Evolutionary conservation across 2,888 invertebrate species (phyloP).

Genomic region (Bombyx huttoni): DNA sequence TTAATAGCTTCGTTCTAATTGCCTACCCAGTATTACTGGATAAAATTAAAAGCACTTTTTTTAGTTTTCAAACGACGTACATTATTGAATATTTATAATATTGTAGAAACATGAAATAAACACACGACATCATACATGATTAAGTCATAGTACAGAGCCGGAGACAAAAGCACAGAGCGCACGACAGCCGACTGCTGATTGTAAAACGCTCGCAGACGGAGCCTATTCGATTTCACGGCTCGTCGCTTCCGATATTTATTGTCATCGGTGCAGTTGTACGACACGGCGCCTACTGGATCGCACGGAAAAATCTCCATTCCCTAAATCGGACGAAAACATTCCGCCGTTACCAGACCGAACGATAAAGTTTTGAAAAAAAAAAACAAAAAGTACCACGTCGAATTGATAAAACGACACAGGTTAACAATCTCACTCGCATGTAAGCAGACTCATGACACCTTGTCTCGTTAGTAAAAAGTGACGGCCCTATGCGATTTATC

Average conservation of each 20-base stretch:
- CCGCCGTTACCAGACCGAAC: conserved; percentile 33
- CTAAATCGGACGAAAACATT: conserved; percentile 62
- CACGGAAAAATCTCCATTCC: conserved; percentile 64
- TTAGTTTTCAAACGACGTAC: too few relatives aligned
- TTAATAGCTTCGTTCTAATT: too few relatives aligned
- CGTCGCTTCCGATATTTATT: conserved; percentile 69
- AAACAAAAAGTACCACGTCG: conserved; percentile 12
- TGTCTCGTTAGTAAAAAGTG: conserved; percentile 69
- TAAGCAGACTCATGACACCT: conserved; percentile 47
- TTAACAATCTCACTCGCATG: conserved; percentile 54
- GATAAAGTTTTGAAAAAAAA: conserved; percentile 37
- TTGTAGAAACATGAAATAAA: conserved; percentile 6
- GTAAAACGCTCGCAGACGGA: conserved; percentile 70
- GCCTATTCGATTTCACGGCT: conserved; percentile 73
- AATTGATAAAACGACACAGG: conserved; percentile 26
- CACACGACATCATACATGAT: conserved; percentile 49
- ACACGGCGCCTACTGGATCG: conserved; percentile 68
- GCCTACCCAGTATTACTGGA: too few relatives aligned
- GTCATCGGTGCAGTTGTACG: conserved; percentile 71
- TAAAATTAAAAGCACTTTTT: too few relatives aligned
- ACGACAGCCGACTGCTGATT: conserved; percentile 67
- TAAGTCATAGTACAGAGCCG: conserved; percentile 44
- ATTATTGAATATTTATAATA: too few relatives aligned
- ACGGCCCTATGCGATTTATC: conserved; percentile 60
- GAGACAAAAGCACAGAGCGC: conserved; percentile 39